phyloP scores from a whole-genome alignment of 2,113 vertebrate genomes.

The Entelurus aequoreus region DNA sequence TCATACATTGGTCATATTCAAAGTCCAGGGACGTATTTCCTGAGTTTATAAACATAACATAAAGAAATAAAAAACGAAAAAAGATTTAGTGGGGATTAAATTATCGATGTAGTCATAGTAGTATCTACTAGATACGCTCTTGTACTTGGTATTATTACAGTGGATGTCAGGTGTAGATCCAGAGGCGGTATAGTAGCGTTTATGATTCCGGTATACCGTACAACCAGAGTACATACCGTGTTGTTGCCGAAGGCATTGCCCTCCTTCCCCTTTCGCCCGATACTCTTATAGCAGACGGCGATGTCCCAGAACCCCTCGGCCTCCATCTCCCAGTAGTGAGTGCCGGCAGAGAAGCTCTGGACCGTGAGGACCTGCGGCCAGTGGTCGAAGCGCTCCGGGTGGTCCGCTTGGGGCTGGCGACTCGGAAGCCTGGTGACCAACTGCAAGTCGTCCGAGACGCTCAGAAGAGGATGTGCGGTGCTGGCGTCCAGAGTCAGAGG shows the following conservation, averaged over 20 bases:
- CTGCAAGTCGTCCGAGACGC: slow-evolving; percentile 63
- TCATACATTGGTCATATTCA: no score
- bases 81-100: no score
- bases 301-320: slow-evolving; percentile 72
- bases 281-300: slow-evolving; percentile 61
- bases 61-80: no score
- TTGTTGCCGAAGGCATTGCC: slow-evolving; percentile 69
- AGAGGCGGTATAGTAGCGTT: no score
- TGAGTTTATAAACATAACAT: no score
- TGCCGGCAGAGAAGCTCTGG: slow-evolving; percentile 63
- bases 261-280: slow-evolving; percentile 67
- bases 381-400: slow-evolving; percentile 68
- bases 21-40: no score
- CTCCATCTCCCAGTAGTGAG: slow-evolving; percentile 72
- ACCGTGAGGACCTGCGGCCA: slow-evolving; percentile 66
- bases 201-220: no score
- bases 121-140: no score
- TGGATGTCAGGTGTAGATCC: no score
- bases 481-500: slow-evolving; percentile 64
- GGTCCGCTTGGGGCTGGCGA: slow-evolving; percentile 46
- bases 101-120: no score
- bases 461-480: slow-evolving; percentile 66
- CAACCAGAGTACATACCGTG: slow-evolving; percentile 40
- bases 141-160: no score
- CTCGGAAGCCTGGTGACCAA: slow-evolving; percentile 49